Evolutionary conservation across 1,140 invertebrate species (phyloP), one percentile per base, ranked within the genome.

Genomic region (Drosophila athabasca): DNA sequence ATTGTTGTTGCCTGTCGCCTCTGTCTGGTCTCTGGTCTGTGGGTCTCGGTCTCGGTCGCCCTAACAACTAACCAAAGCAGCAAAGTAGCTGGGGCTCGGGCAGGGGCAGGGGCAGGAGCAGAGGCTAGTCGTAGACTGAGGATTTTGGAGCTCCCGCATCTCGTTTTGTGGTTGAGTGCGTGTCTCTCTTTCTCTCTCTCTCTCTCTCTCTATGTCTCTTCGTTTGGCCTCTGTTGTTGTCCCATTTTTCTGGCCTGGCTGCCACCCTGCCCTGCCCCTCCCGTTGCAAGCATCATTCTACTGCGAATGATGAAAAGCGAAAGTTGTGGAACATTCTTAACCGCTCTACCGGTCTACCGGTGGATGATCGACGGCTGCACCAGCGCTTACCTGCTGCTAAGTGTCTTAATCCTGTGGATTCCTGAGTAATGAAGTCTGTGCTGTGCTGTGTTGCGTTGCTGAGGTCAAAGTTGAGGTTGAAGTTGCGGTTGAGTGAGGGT

Each of bases 21-120:
- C 53, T 72, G 49, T 52, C 44, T 64, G 45, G 62, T 62, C 49
- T 4, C 35, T 39, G 35, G 35, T 39, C 35, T 39, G 35, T 77
- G 58, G 46, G 43, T 67, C 57, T 67, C 35, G 31, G 64, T 82
- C 80, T 73, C 65, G 79, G 79, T 83, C 80, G 79, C 61, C 80
- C 50, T 58, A 69, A 69, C 72, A 62, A 81, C 71, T 71, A 58
- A 62, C 39, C 45, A 65, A 45, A 15, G 31, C 35, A 39, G 8
- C 35, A 39, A 26, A 26, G 24, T 5, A 19, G 31, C 31, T 3
- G 2, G 31, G 31, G 8, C 8, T 3, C 7, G 29, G 7, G 3
- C 9, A 13, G 35, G 60, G 45, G n/a, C 17, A 11, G 35, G 15
- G 29, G 22, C 2, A 17, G 15, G 13, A n/a, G n/a, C 35, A 9